phyloP scores from a whole-genome alignment of 2,113 vertebrate species.

The Tragelaphus imberbis region DNA sequence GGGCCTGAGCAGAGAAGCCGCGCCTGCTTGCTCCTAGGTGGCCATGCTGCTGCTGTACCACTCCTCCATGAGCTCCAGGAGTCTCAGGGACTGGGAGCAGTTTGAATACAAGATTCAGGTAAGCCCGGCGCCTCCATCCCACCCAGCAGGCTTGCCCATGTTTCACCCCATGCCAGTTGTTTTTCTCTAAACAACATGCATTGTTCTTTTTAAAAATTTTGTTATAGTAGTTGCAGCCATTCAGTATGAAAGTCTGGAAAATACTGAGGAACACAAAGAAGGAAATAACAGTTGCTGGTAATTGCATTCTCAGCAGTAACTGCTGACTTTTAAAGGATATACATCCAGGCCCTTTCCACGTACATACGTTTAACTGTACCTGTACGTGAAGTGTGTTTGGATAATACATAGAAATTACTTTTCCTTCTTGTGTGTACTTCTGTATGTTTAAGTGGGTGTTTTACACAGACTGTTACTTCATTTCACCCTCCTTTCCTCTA shows the following conservation, averaged over 20 bases:
- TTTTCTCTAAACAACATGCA: neutral
- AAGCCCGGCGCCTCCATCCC: neutral
- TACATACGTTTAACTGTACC: neutral
- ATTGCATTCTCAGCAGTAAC: neutral
- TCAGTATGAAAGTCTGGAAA: neutral
- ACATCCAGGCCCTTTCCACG: neutral
- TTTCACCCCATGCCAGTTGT: neutral
- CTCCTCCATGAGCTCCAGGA: conserved; percentile 83
- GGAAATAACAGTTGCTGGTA: neutral
- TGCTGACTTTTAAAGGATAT: conserved; percentile 10
- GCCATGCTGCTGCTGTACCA: conserved; percentile 86
- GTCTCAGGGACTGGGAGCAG: conserved; percentile 75
- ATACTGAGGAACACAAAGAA: neutral
- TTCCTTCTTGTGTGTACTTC: neutral
- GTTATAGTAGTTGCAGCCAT: neutral
- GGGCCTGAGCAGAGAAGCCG: neutral
- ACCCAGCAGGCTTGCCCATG: neutral
- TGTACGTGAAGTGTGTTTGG: neutral
- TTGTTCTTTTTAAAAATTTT: neutral
- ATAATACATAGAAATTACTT: neutral
- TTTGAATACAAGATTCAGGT: conserved; percentile 89
- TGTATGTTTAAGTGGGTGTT: neutral
- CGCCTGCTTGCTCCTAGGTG: conserved; percentile 67
- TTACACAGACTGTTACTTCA: neutral
- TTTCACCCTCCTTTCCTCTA: neutral